Evolutionary conservation across 2,797 vertebrate species (phyloP), one percentile per base, ranked within the genome.

Genomic region (Lophura swinhoii): DNA sequence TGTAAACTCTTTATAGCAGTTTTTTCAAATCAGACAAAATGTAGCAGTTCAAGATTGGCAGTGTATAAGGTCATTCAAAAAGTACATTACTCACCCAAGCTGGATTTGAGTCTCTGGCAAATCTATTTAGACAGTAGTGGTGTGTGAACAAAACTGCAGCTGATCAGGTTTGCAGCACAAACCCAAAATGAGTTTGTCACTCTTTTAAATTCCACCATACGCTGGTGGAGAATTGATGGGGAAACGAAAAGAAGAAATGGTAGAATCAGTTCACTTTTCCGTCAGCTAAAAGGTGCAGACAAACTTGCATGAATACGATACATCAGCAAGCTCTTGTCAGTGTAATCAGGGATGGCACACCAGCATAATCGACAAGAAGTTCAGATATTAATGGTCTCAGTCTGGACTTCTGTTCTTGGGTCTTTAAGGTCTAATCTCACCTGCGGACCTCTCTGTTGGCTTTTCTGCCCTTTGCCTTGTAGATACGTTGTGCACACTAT

Each of bases 111-210:
- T 22, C 39, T 81, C 56, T 75, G 77, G 71, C 79, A 94, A 86
- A 92, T 93, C 76, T 88, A 24, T 88, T 91, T 73, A 85, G 88
- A 91, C 69, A 76, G 82, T 10, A 18, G 39, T 46, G 88, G 39
- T 29, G 16, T 35, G 55, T 78, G 89, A 93, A 64, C 79, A 90
- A 91, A 93, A 60, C 41, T 74, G 37, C 28, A 15, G 64, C 73
- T 89, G 76, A 60, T 81, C 11, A 12, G 28, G 33, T 78, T 81
- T 93, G 79, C 82, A 84, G 76, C 84, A 78, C 66, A 77, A 87
- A 70, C 88, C 26, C 72, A 86, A 95, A 95, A 83, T 88, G 94
- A 93, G 84, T 95, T 96, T 96, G 93, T 95, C 94, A 96, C 18
- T 93, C 72, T 85, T 72, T 69, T 84, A 94, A 89, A 92, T 90